Percentiles rank a stretch among this genome's conserved stretches.
These are phyloP conservation scores for Ruditapes philippinarum DNA, from an alignment of 1,140 invertebrate genomes.

Conservation along the genomic window DNA sequence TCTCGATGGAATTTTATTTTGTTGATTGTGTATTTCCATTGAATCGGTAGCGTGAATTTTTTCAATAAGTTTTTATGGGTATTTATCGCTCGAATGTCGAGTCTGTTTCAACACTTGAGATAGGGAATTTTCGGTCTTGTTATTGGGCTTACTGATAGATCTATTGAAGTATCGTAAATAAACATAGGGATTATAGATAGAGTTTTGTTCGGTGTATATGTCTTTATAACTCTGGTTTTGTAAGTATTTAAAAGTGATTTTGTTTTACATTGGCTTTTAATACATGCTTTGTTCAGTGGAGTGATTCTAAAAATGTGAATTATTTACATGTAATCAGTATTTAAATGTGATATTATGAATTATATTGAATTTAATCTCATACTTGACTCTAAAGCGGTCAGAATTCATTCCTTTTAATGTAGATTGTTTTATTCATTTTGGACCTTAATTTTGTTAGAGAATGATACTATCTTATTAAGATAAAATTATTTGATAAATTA, in stretches of 20 bases:
- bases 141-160: slow-evolving; percentile 9
- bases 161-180: slow-evolving; percentile 13
- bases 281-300: not conserved
- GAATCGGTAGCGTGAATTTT: slow-evolving; percentile 10
- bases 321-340: not conserved
- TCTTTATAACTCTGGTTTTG: not conserved
- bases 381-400: not conserved
- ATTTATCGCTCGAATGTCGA: not conserved
- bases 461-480: no score
- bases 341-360: not conserved
- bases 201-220: not conserved
- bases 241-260: slow-evolving; percentile 23
- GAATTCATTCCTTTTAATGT: not conserved
- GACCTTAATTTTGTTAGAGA: no score
- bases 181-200: slow-evolving; percentile 11
- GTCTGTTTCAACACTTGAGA: slow-evolving; percentile 29
- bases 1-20: slow-evolving; percentile 8
- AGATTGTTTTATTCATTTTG: no score
- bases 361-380: not conserved
- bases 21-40: slow-evolving; percentile 10
- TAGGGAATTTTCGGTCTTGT: slow-evolving; percentile 21
- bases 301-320: not conserved
- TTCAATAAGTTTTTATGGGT: slow-evolving; percentile 27
- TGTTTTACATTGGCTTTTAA: not conserved
- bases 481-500: no score